These are phyloP conservation scores for Stenoptilia bipunctidactyla DNA, from an alignment of 2,888 invertebrate species.

Conservation along the genomic window DNA sequence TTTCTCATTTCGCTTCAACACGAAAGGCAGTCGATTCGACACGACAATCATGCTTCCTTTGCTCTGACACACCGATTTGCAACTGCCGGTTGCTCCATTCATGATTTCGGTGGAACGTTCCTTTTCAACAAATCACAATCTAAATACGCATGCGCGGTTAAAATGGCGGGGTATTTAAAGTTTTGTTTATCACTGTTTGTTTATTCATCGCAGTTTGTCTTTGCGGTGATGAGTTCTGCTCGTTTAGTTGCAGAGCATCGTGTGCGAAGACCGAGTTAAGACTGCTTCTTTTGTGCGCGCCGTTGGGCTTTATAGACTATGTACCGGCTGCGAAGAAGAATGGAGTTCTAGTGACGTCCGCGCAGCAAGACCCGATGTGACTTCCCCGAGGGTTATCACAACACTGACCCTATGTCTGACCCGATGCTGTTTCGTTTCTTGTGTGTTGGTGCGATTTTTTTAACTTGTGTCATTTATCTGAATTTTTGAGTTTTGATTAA, in stretches of 20 bases:
- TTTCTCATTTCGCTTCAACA: constrained; percentile 80
- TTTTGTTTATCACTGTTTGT: constrained; percentile 29
- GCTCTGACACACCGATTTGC: constrained; percentile 54
- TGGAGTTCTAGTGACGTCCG: constrained; percentile 43
- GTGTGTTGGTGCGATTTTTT: neutral
- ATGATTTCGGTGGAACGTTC: constrained; percentile 36
- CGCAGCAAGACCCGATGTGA: constrained; percentile 37
- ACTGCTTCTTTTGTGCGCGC: constrained; percentile 54
- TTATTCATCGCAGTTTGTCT: constrained; percentile 33
- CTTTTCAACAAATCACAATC: constrained; percentile 50
- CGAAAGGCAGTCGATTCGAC: constrained; percentile 91
- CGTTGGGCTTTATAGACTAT: constrained; percentile 60
- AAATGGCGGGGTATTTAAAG: constrained; percentile 41
- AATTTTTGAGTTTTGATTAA: neutral
- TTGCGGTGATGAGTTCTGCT: constrained; percentile 24
- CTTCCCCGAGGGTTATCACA: constrained; percentile 45
- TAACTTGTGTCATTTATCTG: neutral
- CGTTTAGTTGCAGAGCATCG: constrained; percentile 46
- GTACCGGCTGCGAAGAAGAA: constrained; percentile 45
- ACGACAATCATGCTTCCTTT: constrained; percentile 90
- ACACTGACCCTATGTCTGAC: constrained; percentile 28
- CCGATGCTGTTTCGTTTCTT: constrained; percentile 2
- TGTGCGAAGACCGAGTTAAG: constrained; percentile 50
- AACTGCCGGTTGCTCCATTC: constrained; percentile 39
- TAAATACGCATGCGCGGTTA: constrained; percentile 47